Percentiles rank a stretch among this genome's conserved stretches.
Evolutionary conservation across 2,888 invertebrate genomes (phyloP).

Genomic region (Synanthedon vespiformis): DNA sequence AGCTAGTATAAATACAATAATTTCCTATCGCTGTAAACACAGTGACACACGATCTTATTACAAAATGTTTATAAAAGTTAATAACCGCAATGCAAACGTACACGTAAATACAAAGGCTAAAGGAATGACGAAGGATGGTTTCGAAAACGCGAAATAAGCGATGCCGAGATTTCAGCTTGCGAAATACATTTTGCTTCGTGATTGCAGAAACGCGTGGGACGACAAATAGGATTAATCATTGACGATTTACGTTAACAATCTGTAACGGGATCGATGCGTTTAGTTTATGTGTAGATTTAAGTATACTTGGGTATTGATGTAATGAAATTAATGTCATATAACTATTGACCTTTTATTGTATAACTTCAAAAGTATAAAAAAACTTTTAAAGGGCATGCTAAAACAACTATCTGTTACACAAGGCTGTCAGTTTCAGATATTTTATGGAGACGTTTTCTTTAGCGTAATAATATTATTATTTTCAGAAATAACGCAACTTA

Average conservation of each 20-base stretch:
- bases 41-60: background rate
- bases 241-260: constrained; percentile 28
- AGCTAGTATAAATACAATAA: no score
- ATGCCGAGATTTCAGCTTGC: constrained; percentile 65
- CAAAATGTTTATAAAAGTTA: background rate
- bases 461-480: no score
- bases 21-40: background rate
- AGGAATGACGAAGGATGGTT: constrained; percentile 62
- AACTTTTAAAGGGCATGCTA: no score
- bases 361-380: no score
- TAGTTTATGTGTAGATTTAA: background rate
- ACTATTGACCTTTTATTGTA: no score
- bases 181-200: constrained; percentile 55
- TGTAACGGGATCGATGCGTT: constrained; percentile 16
- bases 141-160: constrained; percentile 68
- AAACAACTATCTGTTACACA: no score
- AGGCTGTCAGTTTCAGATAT: no score
- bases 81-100: constrained; percentile 11
- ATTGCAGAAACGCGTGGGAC: constrained; percentile 65
- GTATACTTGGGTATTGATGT: no score
- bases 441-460: no score
- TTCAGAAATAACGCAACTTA: no score
- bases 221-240: constrained; percentile 60
- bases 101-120: constrained; percentile 20
- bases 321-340: no score